Evolutionary conservation across 2,113 vertebrate species (phyloP), one percentile per base, ranked within the genome.

Genomic region (Cottus gobio): DNA sequence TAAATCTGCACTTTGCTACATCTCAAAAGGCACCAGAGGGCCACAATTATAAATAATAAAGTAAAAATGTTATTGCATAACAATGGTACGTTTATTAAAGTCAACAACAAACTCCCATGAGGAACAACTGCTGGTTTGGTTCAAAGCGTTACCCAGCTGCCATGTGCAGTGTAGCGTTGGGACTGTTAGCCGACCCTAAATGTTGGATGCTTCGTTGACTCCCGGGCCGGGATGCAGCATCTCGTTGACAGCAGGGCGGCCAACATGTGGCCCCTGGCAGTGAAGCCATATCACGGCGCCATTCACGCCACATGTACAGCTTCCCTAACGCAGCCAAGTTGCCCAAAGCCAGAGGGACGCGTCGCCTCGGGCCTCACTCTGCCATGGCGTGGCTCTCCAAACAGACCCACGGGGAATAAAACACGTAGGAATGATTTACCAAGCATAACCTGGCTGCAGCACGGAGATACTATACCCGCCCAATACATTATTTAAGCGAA

Each of bases 221-320:
- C 57, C 71, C 34, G 63, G 50, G 57, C 61, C 20, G 63, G 56
- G 57, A 57, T 28, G n/a, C 28, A 48, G 44, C 18, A 80, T 54
- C 56, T 62, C 65, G 37, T 64, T 76, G 34, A 50, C 57, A 67
- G 78, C 57, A 74, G 46, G n/a, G 9, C 39, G 72, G 89, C 74
- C 82, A 87, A 73, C 74, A 81, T 78, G 76, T 69, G 79, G 65
- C 67, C 5, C 18, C 64, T 85, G 85, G 76, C 76, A 79, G 30
- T 72, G 64, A 61, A 76, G 26, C 60, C 71, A 11, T 31, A 12
- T 69, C 84, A 37, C 79, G 69, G 86, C 73, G 39, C 54, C 67
- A 68, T 56, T 79, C 24, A n/a, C 65, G 63, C 46, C 72, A 65
- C 77, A 71, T 39, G 16, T 34, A 26, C 16, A 8, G 50, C 62